Percentiles rank a stretch among this genome's conserved stretches.
phyloP scores from a whole-genome alignment of 2,113 vertebrate genomes.

The Bagarius yarrelli region DNA sequence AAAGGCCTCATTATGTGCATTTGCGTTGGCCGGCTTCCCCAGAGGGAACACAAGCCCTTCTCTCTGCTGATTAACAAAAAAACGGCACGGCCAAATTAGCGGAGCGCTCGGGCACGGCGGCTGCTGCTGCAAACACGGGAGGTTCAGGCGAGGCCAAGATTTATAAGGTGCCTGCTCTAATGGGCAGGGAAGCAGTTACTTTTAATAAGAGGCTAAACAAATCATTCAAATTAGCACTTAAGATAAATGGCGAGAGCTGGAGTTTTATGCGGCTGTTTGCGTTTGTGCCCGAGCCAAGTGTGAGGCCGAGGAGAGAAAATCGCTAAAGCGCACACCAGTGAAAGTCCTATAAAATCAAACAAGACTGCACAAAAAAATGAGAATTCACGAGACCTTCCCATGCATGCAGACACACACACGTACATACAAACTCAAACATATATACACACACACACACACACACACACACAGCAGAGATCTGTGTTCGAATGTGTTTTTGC shows the following conservation, averaged over 20 bases:
- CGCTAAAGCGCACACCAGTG: conserved; percentile 16
- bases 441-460: conserved; percentile 17
- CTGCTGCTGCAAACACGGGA: conserved; percentile 44
- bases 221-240: conserved; percentile 48
- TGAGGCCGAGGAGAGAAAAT: neutral
- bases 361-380: conserved; percentile 5
- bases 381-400: neutral
- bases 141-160: conserved; percentile 58
- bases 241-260: conserved; percentile 34
- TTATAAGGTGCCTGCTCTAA: conserved; percentile 50
- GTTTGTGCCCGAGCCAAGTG: conserved; percentile 20
- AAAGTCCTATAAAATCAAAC: conserved; percentile 36
- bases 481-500: conserved; percentile 44
- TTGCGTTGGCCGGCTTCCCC: conserved; percentile 33
- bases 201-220: conserved; percentile 56
- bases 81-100: conserved; percentile 53
- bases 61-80: conserved; percentile 51
- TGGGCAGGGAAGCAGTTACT: conserved; percentile 54
- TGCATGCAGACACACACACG: conserved; percentile 1
- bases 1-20: conserved; percentile 51
- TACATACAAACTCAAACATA: conserved; percentile 8
- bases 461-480: neutral
- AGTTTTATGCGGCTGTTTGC: conserved; percentile 29
- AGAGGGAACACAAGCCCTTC: conserved; percentile 42
- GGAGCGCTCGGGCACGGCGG: conserved; percentile 41